Conservation (phyloP, 2,888 invertebrate species). For the Pimpla rufipes region DNA sequence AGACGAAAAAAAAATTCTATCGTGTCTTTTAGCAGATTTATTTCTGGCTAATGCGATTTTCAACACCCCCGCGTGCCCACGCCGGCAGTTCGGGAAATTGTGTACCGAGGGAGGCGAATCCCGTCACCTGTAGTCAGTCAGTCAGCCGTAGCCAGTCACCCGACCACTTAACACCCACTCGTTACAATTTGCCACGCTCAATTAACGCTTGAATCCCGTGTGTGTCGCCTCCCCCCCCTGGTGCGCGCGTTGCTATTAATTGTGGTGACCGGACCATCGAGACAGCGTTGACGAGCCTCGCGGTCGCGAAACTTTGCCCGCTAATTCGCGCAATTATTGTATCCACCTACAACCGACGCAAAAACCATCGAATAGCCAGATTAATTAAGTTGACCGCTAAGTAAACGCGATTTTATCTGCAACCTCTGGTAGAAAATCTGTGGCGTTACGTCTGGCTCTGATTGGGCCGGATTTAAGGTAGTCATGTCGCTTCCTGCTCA, state of each 20-base stretch:
- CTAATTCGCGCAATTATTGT: not conserved
- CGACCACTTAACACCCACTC: slow-evolving; percentile 56
- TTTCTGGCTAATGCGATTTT: not conserved
- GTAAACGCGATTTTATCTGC: too few relatives aligned
- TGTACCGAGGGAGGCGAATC: not conserved
- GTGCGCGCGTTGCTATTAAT: not conserved
- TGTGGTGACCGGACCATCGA: slow-evolving; percentile 8
- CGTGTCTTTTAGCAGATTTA: not conserved
- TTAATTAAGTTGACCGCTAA: too few relatives aligned
- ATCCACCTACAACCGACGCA: not conserved
- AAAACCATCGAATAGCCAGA: too few relatives aligned
- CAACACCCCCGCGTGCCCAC: slow-evolving; percentile 1
- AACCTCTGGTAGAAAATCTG: not conserved
- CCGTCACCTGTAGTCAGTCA: too few relatives aligned
- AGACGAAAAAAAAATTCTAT: not conserved
- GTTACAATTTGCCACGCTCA: slow-evolving; percentile 53
- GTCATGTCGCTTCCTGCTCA: too few relatives aligned
- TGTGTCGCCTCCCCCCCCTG: too few relatives aligned
- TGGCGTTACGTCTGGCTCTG: too few relatives aligned
- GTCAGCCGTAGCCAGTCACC: slow-evolving; percentile 21
- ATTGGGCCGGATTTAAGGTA: too few relatives aligned
- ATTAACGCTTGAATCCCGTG: slow-evolving; percentile 38
- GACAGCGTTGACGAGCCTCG: slow-evolving; percentile 31
- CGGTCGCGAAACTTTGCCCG: slow-evolving; percentile 29
- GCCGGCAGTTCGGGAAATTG: slow-evolving; percentile 19